Conservation (phyloP, 2,797 vertebrate genomes). For the Siniperca scherzeri region DNA sequence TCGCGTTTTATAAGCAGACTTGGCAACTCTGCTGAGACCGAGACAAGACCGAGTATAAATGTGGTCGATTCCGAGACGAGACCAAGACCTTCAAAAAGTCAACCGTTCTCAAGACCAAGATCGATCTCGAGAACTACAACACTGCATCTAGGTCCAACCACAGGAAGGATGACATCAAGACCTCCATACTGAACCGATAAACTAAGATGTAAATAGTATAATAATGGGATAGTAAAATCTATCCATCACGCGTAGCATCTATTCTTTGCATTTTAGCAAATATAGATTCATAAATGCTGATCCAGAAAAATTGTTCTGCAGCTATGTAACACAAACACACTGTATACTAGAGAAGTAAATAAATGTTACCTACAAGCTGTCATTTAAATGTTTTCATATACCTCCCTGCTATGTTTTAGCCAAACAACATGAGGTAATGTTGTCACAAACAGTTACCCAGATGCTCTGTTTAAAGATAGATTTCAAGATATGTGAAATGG, state of each 20-base stretch:
- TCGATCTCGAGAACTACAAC: too few relatives aligned
- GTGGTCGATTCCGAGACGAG: too few relatives aligned
- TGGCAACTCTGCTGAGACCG: too few relatives aligned
- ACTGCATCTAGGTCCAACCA: background rate
- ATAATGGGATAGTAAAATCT: background rate
- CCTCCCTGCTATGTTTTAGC: background rate
- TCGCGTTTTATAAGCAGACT: too few relatives aligned
- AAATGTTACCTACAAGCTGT: background rate
- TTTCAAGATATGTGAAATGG: background rate
- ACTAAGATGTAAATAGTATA: background rate
- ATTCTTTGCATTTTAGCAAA: too few relatives aligned
- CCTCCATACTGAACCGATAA: background rate
- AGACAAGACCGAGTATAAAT: too few relatives aligned
- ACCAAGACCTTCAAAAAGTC: too few relatives aligned
- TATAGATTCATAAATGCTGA: too few relatives aligned
- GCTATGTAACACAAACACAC: background rate
- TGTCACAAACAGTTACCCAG: background rate
- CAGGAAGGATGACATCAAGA: background rate
- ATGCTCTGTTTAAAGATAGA: background rate
- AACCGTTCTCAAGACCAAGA: too few relatives aligned
- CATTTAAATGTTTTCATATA: background rate
- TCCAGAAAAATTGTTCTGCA: background rate
- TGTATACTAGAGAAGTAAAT: background rate
- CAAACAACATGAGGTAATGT: background rate
- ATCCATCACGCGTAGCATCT: background rate